Base-by-base conservation (phyloP, 2,888 invertebrate genomes). In the Alloplasta piceator region DNA sequence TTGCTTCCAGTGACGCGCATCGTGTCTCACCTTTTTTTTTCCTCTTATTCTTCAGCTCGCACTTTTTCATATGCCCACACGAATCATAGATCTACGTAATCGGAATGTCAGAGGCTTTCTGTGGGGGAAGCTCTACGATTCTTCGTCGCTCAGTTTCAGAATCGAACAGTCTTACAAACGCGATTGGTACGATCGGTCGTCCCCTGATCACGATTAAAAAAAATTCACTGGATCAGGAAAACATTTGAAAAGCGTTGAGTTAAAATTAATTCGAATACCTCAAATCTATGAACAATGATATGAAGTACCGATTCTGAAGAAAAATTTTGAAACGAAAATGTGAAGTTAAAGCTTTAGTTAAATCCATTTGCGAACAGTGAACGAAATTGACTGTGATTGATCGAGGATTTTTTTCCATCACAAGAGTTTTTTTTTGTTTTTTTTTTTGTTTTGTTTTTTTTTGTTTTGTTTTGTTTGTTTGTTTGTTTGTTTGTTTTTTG, bases 81-180 rank as follows among this genome's bases (percentile, higher is more conserved):
- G 72, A 79, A 68, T 78, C 56, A 68, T 50, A 43, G 16, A 16
- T n/a, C 43, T 70, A 74, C 74, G 78, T 81, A 81, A 81, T 78
- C 78, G 66, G 78, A 70, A 66, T 52, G 26, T 60, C 55, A 66
- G 66, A 74, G 26, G 26, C 26, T 3, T 26, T 26, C 48, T 58
- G 64, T 56, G 43, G 39, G 52, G 56, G 50, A 61, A 16, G 14
- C 55, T 67, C 63, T 68, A 38, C 14, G 43, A 76, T 71, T 68
- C 66, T 68, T 52, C 46, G 58, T 26, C 50, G 14, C 70, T 14
- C 41, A 64, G 60, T 56, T 60, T 63, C 55, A 82, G 66, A 60
- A 41, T 77, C 74, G 63, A 79, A 71, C 84, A 84, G 80, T 84
- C 73, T 76, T 64, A 70, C 67, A 74, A 74, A 77, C 74, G 77